A percentile compares a stretch with the other conserved stretches of the same genome.
These are phyloP conservation scores for Myopa tessellatipennis DNA, from an alignment of 2,888 invertebrate species.

Conservation along the genomic window DNA sequence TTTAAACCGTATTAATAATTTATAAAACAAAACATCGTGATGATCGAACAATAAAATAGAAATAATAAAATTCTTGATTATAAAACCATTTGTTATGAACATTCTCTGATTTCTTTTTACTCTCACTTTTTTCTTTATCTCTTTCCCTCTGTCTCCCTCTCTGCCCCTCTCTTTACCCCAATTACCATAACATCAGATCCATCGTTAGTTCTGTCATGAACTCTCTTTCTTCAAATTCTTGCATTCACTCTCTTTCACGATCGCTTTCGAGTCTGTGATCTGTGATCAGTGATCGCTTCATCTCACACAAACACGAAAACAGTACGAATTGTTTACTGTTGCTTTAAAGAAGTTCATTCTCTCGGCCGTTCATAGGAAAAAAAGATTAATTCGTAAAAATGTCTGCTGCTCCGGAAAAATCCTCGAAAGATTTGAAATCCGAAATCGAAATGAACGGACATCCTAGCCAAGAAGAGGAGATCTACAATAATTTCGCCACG, in stretches of 20 bases:
- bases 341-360: conserved; percentile 1
- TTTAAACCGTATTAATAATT: too few species aligned
- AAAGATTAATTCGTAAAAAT: not conserved
- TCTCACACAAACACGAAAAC: too few species aligned
- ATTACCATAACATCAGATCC: not conserved
- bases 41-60: too few species aligned
- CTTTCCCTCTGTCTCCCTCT: not conserved
- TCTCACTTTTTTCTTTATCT: not conserved
- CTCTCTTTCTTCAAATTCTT: not conserved
- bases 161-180: not conserved
- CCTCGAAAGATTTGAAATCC: not conserved
- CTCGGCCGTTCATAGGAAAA: not conserved
- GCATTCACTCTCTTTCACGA: not conserved
- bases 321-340: conserved; percentile 15
- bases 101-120: too few species aligned
- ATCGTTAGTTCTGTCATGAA: too few species aligned
- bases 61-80: too few species aligned
- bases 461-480: conserved; percentile 37
- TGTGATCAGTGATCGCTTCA: too few species aligned
- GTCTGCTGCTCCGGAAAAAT: not conserved
- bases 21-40: too few species aligned
- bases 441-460: not conserved
- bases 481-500: conserved; percentile 58
- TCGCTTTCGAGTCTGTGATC: not conserved
- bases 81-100: too few species aligned